phyloP scores from a whole-genome alignment of 2,888 invertebrate species.

The Drosophila fungiperda region DNA sequence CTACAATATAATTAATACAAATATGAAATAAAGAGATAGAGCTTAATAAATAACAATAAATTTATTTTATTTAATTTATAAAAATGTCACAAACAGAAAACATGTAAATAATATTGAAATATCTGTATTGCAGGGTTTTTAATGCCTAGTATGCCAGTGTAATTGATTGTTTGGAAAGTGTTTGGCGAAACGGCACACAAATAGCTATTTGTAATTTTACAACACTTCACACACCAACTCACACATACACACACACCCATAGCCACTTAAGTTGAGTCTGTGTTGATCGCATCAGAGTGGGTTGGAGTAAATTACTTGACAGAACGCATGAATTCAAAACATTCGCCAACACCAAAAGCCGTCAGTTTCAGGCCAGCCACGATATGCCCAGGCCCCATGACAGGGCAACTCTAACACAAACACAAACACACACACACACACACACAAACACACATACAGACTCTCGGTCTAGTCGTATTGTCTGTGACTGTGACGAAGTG shows the following conservation, averaged over 20 bases:
- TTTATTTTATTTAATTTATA: neutral
- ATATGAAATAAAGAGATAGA: neutral
- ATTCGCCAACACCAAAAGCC: constrained; percentile 64
- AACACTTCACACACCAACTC: constrained; percentile 31
- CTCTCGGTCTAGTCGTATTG: constrained; percentile 72
- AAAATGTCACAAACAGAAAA: neutral
- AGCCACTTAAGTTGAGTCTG: constrained; percentile 48
- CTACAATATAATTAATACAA: neutral
- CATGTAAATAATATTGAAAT: neutral
- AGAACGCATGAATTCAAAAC: constrained; percentile 73
- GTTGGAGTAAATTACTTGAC: constrained; percentile 68
- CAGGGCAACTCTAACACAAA: constrained; percentile 42
- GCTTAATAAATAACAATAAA: neutral
- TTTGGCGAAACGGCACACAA: constrained; percentile 14
- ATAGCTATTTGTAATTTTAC: constrained; percentile 31
- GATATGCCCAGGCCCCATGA: constrained; percentile 41
- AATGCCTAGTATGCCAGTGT: constrained; percentile 17
- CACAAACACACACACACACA: constrained; percentile 18
- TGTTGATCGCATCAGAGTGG: constrained; percentile 39
- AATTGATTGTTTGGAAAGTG: constrained; percentile 18
- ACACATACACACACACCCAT: constrained; percentile 22
- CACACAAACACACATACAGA: constrained; percentile 1
- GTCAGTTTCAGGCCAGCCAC: constrained; percentile 56
- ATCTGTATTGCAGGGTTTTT: neutral
- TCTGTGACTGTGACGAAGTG: constrained; percentile 71